These are phyloP conservation scores for Drosophila melanosoma DNA, from an alignment of 2,888 invertebrate genomes.

Conservation along the genomic window DNA sequence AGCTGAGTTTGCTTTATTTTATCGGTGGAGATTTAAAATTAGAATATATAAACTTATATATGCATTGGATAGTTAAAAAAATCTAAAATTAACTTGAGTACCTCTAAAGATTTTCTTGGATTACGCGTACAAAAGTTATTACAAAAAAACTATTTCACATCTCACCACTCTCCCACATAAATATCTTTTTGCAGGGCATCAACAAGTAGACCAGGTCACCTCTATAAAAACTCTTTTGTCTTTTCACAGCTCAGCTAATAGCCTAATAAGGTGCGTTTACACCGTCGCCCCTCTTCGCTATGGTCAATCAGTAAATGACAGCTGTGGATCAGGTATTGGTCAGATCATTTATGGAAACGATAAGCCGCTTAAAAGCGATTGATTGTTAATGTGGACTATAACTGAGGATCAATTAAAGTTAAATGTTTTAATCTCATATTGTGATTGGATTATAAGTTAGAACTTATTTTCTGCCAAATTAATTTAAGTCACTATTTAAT, in stretches of 20 bases:
- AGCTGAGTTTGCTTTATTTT: not conserved
- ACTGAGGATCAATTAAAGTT: constrained; percentile 27
- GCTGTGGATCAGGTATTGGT: constrained; percentile 50
- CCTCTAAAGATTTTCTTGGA: not conserved
- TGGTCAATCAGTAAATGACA: constrained; percentile 39
- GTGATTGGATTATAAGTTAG: constrained; percentile 25
- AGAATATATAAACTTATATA: too few relatives aligned
- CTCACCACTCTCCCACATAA: not conserved
- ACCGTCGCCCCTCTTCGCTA: constrained; percentile 5
- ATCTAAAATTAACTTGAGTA: not conserved
- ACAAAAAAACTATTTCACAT: not conserved
- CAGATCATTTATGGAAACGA: constrained; percentile 47
- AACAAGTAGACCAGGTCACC: not conserved
- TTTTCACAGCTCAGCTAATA: constrained; percentile 70
- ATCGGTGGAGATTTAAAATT: too few relatives aligned
- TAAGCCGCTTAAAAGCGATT: constrained; percentile 41
- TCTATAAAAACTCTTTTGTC: constrained; percentile 22
- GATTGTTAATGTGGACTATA: constrained; percentile 16
- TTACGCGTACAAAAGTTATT: not conserved
- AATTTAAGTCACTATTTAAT: not conserved
- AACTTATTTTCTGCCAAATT: not conserved
- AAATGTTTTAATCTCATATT: constrained; percentile 13
- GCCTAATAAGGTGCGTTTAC: constrained; percentile 29
- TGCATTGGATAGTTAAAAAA: not conserved
- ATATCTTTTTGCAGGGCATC: constrained; percentile 15